These are phyloP conservation scores for Orius insidiosus DNA, from an alignment of 1,140 invertebrate species.

Conservation along the genomic window DNA sequence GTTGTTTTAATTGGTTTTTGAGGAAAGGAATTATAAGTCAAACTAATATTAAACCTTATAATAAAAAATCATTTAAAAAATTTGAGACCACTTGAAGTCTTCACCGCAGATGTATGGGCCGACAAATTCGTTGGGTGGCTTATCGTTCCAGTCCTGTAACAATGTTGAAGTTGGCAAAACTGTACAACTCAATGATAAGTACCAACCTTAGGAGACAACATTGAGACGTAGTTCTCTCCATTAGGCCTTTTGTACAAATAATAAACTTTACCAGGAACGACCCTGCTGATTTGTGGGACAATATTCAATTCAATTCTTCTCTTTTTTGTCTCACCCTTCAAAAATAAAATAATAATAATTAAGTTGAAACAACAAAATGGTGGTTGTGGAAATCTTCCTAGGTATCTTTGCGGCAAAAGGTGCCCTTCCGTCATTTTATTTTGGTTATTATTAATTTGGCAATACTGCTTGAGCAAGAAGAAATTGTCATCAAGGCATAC, in stretches of 20 bases:
- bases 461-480: constrained; percentile 47
- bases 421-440: no score
- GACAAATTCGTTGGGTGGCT: background rate
- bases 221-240: constrained; percentile 49
- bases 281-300: constrained; percentile 52
- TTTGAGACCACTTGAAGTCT: no score
- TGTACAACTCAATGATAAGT: background rate
- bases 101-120: constrained; percentile 3
- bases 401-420: no score
- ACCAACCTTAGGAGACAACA: constrained; percentile 50
- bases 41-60: no score
- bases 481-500: no score
- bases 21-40: no score
- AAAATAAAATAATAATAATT: no score
- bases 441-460: constrained; percentile 35
- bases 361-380: no score
- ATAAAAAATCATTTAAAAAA: no score
- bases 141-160: constrained; percentile 6
- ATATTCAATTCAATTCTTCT: constrained; percentile 38
- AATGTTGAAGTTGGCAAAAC: constrained; percentile 8
- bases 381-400: no score
- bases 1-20: no score
- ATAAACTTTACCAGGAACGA: constrained; percentile 49
- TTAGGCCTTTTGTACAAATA: constrained; percentile 48
- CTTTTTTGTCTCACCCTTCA: constrained; percentile 45